Base-by-base conservation (phyloP, 2,113 vertebrate species). In the Neodon shergylaensis region DNA sequence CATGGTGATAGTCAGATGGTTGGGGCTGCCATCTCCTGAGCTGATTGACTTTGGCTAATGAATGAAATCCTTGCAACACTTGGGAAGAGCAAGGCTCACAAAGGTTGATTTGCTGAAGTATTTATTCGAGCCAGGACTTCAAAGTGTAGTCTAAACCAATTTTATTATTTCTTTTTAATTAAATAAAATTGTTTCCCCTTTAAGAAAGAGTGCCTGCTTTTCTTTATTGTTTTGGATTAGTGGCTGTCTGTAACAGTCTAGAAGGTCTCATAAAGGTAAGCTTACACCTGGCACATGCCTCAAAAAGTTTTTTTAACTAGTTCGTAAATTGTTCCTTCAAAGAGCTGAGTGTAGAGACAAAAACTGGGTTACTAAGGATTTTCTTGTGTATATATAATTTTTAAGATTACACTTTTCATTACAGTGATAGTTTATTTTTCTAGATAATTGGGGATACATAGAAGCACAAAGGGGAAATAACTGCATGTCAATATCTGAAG, bases 131-230 rank as follows among this genome's bases (percentile, higher is more conserved):
- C 85, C 61, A 93, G 88, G 82, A 96, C 96, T 96, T 49, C 47
- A 58, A 95, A 86, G 92, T 7, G 2, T 13, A 78, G 54, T 95
- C 88, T 44, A 94, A 95, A 96, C 81, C 88, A 73, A 70, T 95
- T 96, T 95, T 97, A 95, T 96, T 91, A 96, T 96, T 92, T 96
- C 90, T 97, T 97, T 83, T 95, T 90, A 97, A 89, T 96, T 92
- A 97, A 94, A 95, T 94, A 49, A 90, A 87, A 90, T 36, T 58
- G 58, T 76, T 44, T 16, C 52, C 19, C 10, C 28, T 72, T 63
- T 58, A 68, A 94, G 90, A 94, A 95, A 89, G 90, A 96, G 88
- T 44, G 85, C 54, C 89, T 93, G 76, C 93, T 96, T 95, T 95
- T 94, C 90, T 94, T 95, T 97, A 97, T 96, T 92, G 96, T 95